Conservation (phyloP, 2,888 invertebrate genomes). For the Epistrophella euchroma region DNA sequence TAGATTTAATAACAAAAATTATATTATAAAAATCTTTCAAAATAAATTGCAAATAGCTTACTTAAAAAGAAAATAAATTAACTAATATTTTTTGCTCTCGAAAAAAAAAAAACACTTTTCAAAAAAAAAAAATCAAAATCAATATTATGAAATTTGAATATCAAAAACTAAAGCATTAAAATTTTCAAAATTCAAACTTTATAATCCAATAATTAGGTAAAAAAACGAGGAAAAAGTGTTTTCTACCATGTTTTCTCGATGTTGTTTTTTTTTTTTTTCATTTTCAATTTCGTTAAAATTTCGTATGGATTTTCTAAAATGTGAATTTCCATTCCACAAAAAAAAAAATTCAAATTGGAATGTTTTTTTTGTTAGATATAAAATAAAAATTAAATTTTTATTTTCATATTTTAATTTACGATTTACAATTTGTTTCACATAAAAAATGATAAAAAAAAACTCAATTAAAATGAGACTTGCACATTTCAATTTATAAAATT, state of each 20-base stretch:
- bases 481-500: conserved; percentile 43
- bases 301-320: conserved; percentile 21
- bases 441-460: neutral
- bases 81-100: conserved; percentile 48
- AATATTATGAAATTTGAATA: conserved; percentile 33
- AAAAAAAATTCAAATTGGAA: neutral
- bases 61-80: conserved; percentile 13
- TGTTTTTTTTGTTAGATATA: neutral
- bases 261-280: conserved; percentile 39
- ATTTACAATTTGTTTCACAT: conserved; percentile 26
- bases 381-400: neutral
- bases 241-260: conserved; percentile 59
- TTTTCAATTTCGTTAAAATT: conserved; percentile 20
- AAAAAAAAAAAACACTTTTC: conserved; percentile 59
- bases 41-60: conserved; percentile 43
- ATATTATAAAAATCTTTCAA: conserved; percentile 3
- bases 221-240: conserved; percentile 51
- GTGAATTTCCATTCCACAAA: conserved; percentile 58
- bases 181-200: conserved; percentile 10
- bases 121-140: conserved; percentile 7
- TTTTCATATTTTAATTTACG: neutral
- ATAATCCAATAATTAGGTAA: conserved; percentile 38
- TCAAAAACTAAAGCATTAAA: neutral
- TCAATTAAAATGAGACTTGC: conserved; percentile 58
- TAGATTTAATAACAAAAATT: conserved; percentile 49